Percentiles rank a stretch among this genome's conserved stretches.
These are phyloP conservation scores for Fukomys damarensis DNA, from an alignment of 2,113 vertebrate genomes.

Conservation along the genomic window DNA sequence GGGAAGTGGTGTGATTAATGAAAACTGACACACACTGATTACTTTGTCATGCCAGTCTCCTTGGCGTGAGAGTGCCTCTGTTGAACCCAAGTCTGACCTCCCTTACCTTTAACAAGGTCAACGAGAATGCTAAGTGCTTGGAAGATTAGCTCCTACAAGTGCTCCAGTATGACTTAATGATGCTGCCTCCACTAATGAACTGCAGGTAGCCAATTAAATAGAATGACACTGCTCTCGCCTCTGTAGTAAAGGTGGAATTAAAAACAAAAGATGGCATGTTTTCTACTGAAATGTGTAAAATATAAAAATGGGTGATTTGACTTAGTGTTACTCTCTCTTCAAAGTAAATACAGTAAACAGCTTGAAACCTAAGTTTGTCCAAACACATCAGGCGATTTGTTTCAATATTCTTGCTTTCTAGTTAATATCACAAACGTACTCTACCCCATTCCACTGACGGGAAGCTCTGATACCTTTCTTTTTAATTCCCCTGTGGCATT, in stretches of 20 bases:
- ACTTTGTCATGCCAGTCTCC: constrained; percentile 85
- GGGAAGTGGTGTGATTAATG: constrained; percentile 91
- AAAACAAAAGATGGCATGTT: constrained; percentile 55
- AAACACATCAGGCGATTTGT: not conserved
- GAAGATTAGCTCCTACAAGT: constrained; percentile 83
- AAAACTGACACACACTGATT: constrained; percentile 89
- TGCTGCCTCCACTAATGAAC: constrained; percentile 78
- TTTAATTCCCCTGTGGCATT: not conserved
- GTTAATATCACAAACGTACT: not conserved
- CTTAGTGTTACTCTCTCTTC: not conserved
- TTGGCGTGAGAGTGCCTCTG: constrained; percentile 79
- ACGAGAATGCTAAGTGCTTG: constrained; percentile 80
- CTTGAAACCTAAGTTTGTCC: constrained; percentile 40
- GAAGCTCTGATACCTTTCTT: not conserved
- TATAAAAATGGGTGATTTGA: not conserved
- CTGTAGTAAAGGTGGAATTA: constrained; percentile 73
- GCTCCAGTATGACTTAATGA: constrained; percentile 75
- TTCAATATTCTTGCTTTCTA: not conserved
- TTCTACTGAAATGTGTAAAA: constrained; percentile 67
- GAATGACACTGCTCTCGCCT: constrained; percentile 79
- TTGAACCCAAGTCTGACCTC: constrained; percentile 87
- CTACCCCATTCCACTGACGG: not conserved
- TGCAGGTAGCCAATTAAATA: constrained; percentile 83
- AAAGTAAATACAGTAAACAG: not conserved
- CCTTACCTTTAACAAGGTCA: constrained; percentile 89